Base-by-base conservation (phyloP, 1,140 invertebrate species). In the Cherax destructor region DNA sequence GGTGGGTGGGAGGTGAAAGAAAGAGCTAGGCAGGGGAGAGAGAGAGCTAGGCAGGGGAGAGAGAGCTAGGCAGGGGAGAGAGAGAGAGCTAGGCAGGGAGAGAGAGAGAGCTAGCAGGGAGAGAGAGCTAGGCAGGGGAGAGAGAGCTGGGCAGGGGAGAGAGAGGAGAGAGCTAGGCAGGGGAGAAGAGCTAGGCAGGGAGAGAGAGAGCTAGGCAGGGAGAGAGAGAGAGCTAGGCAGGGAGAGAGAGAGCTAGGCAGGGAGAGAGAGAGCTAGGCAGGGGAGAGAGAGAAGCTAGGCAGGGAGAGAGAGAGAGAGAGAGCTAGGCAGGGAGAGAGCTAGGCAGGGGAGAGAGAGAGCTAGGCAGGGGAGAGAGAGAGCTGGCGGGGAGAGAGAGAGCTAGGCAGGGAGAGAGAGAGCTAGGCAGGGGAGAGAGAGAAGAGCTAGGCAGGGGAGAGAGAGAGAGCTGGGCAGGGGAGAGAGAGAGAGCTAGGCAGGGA, bases 41-140 rank as follows among this genome's bases (percentile, higher is more conserved):
- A 24, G 30, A 24, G 30, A 24, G 30, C n/a, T n/a, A n/a, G n/a
- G n/a, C 24, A 79, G 77, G 47, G 41, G 47, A 24, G 30, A 24
- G 11, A 13, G 11, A 13, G 11, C n/a, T n/a, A n/a, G n/a, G n/a
- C n/a, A n/a, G 4, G 11, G 4, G 30, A 24, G 30, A 24, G 3
- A 24, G 30, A 24, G 30, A 24, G 30, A 24, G 30, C n/a, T n/a
- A n/a, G n/a, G n/a, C n/a, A 56, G 52, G 3, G 52, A 56, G 52
- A 56, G 52, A 56, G 52, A 56, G 52, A 56, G 52, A 56, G 52
- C n/a, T n/a, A n/a, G n/a, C n/a, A 24, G 76, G 13, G 76, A 78
- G 77, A 79, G 77, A 79, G 77, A 79, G 77, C n/a, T n/a, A n/a
- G n/a, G n/a, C n/a, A n/a, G 49, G 77, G 49, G 77, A 79, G 77